Evolutionary conservation across 2,797 vertebrate species (phyloP).

Genomic region (Harpagifer antarcticus): DNA sequence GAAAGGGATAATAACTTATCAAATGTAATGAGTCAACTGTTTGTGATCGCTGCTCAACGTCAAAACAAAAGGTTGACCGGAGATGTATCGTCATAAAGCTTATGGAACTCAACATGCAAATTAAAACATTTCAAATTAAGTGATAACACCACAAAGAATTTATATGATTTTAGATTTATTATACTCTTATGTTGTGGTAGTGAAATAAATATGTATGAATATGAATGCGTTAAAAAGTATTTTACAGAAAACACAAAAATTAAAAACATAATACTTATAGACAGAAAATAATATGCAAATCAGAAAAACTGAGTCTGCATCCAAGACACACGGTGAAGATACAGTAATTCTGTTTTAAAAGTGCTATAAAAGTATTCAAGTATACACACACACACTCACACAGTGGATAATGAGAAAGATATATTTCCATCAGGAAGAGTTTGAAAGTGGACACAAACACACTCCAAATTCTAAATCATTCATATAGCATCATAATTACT

Average conservation of each 20-base stretch:
- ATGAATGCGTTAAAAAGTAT: background rate
- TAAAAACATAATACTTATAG: background rate
- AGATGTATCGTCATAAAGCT: conserved; percentile 1
- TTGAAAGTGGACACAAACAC: conserved; percentile 5
- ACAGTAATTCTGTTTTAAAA: conserved; percentile 5
- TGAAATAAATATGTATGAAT: conserved; percentile 73
- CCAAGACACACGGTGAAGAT: background rate
- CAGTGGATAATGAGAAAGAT: background rate
- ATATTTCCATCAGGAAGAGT: background rate
- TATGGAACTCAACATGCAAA: background rate
- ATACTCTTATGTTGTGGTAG: background rate
- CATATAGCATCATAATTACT: background rate
- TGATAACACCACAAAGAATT: background rate
- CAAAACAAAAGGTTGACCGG: conserved; percentile 39
- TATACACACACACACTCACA: background rate
- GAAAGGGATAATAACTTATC: conserved; percentile 30
- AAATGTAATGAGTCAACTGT: conserved; percentile 36
- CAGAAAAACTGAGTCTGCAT: background rate
- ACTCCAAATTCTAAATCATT: background rate
- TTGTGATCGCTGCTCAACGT: conserved; percentile 10
- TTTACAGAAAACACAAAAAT: conserved; percentile 30
- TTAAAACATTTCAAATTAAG: background rate
- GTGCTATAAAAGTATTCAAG: conserved; percentile 5
- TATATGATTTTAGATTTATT: conserved; percentile 35
- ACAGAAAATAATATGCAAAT: background rate